A percentile compares a stretch with the other conserved stretches of the same genome.
phyloP scores from a whole-genome alignment of 2,888 invertebrate genomes.

The Scaptomyza cyrtandrae region DNA sequence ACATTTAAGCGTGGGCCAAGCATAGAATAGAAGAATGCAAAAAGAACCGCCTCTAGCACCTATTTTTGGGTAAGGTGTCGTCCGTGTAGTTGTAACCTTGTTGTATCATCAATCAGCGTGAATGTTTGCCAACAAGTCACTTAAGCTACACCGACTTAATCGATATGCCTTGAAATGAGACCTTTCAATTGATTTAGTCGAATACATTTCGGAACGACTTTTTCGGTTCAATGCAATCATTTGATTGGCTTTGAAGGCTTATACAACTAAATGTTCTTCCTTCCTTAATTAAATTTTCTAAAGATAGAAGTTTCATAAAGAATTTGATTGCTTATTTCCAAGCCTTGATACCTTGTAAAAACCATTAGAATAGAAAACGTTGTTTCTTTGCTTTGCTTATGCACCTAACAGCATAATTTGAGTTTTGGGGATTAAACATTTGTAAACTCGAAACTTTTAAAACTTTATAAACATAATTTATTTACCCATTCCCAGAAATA shows the following conservation, averaged over 20 bases:
- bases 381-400: not conserved
- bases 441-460: too few species aligned
- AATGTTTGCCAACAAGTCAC: slow-evolving; percentile 10
- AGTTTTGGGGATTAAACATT: too few species aligned
- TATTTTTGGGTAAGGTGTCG: not conserved
- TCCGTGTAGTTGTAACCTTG: not conserved
- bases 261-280: not conserved
- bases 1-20: slow-evolving; percentile 16
- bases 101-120: slow-evolving; percentile 16
- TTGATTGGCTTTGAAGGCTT: not conserved
- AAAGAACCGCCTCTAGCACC: not conserved
- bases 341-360: not conserved
- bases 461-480: too few species aligned
- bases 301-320: too few species aligned
- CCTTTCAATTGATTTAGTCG: not conserved
- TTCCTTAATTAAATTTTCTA: too few species aligned
- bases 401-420: not conserved
- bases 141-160: slow-evolving; percentile 7
- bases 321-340: too few species aligned
- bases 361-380: not conserved
- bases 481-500: not conserved
- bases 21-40: not conserved
- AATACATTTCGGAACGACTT: not conserved
- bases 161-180: not conserved
- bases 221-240: not conserved